Base-by-base conservation (phyloP, 1,140 invertebrate species). In the Coboldia fuscipes region DNA sequence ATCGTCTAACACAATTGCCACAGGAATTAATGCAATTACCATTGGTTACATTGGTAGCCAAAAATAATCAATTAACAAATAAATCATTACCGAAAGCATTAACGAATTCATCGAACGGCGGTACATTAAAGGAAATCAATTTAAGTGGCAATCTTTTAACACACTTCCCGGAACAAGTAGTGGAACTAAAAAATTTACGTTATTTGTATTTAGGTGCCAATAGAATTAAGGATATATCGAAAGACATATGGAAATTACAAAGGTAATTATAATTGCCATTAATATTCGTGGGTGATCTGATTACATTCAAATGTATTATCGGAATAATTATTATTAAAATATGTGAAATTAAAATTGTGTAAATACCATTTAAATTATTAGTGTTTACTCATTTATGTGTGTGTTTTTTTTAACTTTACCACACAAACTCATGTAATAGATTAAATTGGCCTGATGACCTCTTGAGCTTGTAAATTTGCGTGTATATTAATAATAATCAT, bases 161-260 rank as follows among this genome's bases (percentile, higher is more conserved):
- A 12, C 62, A 68, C 18, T 80, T 97, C 48, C 92, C 90, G 4
- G 70, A 75, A 41, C 84, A 90, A 58, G 57, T 96, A 31, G 66
- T 89, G 18, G 75, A 90, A 39, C 53, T 94, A 34, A 45, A 51
- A 4, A 66, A 64, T 13, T 60, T 96, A 6, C 77, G 70, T 55
- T 82, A 78, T 47, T 63, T 97, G 6, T 92, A 93, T 56, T 56
- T 97, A 27, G 90, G 90, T 17, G 81, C 73, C 15, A 97, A 97
- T 56, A 60, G 61, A 33, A 80, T 97, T 40, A 55, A 58, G n/a
- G 66, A 67, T 41, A 70, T 97, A 42, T 75, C 80, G 16, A 73
- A 73, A 50, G 73, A 79, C 41, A 74, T 96, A 36, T 73, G 73
- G 61, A 73, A 73, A 58, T 56, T 94, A 39, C 66, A 68, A 50